phyloP scores from a whole-genome alignment of 1,140 invertebrate species.

The Nasonia giraulti region DNA sequence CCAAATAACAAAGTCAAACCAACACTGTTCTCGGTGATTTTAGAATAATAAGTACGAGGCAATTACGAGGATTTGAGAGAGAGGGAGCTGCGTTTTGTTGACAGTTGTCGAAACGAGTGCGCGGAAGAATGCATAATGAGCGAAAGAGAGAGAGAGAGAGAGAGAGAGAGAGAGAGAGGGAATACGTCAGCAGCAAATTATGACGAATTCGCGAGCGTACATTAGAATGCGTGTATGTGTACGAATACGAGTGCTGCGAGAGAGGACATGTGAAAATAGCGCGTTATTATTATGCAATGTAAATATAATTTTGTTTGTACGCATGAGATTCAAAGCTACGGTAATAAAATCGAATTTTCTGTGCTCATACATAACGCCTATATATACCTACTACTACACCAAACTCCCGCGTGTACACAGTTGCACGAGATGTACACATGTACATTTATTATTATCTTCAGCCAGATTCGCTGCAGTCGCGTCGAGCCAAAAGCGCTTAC shows the following conservation, averaged over 20 bases:
- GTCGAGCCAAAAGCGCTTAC: not conserved
- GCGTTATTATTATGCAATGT: constrained; percentile 45
- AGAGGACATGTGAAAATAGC: not conserved
- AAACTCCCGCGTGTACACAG: not conserved
- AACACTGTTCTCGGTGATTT: not conserved
- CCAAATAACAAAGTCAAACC: not conserved
- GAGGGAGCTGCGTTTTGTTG: not conserved
- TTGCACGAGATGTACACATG: constrained; percentile 22
- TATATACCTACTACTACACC: too few species aligned
- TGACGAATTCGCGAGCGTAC: not conserved
- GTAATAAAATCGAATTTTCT: constrained; percentile 49
- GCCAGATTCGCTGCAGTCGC: too few species aligned
- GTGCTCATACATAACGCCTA: constrained; percentile 41
- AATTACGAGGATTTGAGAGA: not conserved
- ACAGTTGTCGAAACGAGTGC: constrained; percentile 6
- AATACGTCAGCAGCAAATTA: not conserved
- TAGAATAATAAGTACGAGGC: not conserved
- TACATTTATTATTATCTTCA: not conserved
- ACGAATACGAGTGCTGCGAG: not conserved
- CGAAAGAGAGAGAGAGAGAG: not conserved
- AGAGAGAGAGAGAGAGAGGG: not conserved
- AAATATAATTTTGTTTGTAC: constrained; percentile 50
- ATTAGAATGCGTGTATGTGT: not conserved
- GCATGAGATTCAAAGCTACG: constrained; percentile 49
- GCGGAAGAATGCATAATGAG: not conserved